Evolutionary conservation across 1,140 invertebrate species (phyloP).

Genomic region (Brachionus koreanus): DNA sequence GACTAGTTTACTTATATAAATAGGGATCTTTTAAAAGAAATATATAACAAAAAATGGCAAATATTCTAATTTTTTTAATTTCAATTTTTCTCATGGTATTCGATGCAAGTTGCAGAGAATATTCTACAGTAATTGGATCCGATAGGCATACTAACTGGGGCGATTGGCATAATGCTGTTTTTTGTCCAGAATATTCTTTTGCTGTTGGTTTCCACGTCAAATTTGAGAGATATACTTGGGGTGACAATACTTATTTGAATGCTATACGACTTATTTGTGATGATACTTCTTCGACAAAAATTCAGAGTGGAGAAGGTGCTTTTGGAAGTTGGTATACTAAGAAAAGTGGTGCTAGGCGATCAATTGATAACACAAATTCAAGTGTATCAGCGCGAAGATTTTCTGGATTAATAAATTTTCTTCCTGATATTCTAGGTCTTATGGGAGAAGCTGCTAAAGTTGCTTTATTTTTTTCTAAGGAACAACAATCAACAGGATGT

Average conservation of each 20-base stretch:
- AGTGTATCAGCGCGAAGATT: not conserved
- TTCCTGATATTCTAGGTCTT: not conserved
- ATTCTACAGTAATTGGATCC: not conserved
- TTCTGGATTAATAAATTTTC: not conserved
- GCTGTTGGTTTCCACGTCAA: not conserved
- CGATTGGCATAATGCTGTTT: not conserved
- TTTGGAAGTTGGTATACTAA: not conserved
- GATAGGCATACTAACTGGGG: not conserved
- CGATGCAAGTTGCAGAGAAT: not conserved
- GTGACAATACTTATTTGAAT: not conserved
- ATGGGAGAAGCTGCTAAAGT: not conserved
- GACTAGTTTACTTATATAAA: not conserved
- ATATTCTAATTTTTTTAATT: not conserved
- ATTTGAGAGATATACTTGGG: not conserved
- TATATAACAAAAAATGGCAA: not conserved
- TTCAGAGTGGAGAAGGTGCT: slow-evolving; percentile 1
- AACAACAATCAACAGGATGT: not conserved
- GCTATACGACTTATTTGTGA: not conserved
- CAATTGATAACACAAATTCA: not conserved
- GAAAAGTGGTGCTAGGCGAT: not conserved
- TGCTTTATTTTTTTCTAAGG: not conserved
- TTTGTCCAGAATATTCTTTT: not conserved
- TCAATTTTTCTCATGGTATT: not conserved
- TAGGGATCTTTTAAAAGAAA: not conserved
- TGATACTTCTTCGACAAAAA: slow-evolving; percentile 6